These are phyloP conservation scores for Bettongia penicillata DNA, from an alignment of 2,113 vertebrate genomes.

Conservation along the genomic window DNA sequence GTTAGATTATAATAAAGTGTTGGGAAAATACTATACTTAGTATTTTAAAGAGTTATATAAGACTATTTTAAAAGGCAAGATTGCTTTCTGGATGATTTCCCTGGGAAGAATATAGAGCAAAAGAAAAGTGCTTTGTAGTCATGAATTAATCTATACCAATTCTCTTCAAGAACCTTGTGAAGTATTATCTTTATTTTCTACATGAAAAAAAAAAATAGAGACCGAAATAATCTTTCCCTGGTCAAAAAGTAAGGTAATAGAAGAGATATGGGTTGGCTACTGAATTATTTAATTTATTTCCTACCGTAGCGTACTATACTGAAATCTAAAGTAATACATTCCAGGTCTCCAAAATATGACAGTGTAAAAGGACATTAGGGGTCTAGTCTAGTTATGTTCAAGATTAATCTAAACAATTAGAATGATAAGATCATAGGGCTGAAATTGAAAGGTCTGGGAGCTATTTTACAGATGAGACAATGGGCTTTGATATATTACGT, in stretches of 20 bases:
- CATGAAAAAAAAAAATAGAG: not conserved
- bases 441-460: not conserved
- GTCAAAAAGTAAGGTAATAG: not conserved
- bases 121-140: constrained; percentile 44
- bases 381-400: not conserved
- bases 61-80: constrained; percentile 58
- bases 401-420: not conserved
- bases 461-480: not conserved
- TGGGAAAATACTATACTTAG: constrained; percentile 46
- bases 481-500: not conserved
- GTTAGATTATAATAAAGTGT: constrained; percentile 26
- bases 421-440: not conserved
- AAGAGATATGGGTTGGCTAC: no score
- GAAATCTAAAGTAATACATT: not conserved
- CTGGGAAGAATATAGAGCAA: constrained; percentile 3
- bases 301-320: not conserved
- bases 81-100: constrained; percentile 60
- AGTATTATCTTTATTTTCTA: constrained; percentile 4
- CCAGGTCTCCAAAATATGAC: not conserved
- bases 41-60: constrained; percentile 31
- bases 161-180: constrained; percentile 46
- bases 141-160: constrained; percentile 40
- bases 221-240: not conserved
- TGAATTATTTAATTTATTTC: not conserved
- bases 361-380: not conserved